A percentile compares a stretch with the other conserved stretches of the same genome.
These are phyloP conservation scores for Epizoanthus stellaris DNA, from an alignment of 92 coral and sea anemone genomes.

Conservation along the genomic window DNA sequence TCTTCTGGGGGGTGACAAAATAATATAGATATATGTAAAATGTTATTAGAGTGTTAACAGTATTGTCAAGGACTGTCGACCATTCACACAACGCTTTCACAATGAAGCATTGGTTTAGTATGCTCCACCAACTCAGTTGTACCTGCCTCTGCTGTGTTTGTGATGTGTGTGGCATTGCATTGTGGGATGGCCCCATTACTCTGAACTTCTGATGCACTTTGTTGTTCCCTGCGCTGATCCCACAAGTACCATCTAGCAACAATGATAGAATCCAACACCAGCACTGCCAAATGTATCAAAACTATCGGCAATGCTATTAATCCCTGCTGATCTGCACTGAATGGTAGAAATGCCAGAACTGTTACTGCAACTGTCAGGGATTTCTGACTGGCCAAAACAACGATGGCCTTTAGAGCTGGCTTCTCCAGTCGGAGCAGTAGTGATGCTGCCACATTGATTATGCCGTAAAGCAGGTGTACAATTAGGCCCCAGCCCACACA, in stretches of 20 bases:
- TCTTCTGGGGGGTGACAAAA: no score
- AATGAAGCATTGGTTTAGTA: neutral
- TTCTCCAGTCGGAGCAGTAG: constrained; percentile 69
- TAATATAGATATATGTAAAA: no score
- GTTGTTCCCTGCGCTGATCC: constrained; percentile 62
- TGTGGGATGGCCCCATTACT: constrained; percentile 4
- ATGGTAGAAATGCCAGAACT: constrained; percentile 77
- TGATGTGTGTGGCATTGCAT: constrained; percentile 4
- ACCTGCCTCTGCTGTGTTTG: neutral
- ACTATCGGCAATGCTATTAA: constrained; percentile 85
- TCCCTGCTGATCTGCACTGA: constrained; percentile 81
- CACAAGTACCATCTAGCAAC: constrained; percentile 79
- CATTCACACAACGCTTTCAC: constrained; percentile 6
- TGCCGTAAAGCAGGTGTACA: constrained; percentile 76
- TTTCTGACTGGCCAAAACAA: constrained; percentile 91
- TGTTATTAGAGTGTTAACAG: no score
- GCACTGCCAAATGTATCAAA: constrained; percentile 80
- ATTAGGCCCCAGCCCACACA: constrained; percentile 87
- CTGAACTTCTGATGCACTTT: neutral
- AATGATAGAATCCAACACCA: constrained; percentile 81
- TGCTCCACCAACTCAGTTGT: neutral
- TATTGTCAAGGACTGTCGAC: no score
- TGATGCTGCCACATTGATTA: constrained; percentile 61
- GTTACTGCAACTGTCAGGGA: constrained; percentile 90
- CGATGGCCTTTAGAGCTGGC: constrained; percentile 76